Evolutionary conservation across 2,888 invertebrate species (phyloP), one percentile per base, ranked within the genome.

Genomic region (Lacanobia oleracea): DNA sequence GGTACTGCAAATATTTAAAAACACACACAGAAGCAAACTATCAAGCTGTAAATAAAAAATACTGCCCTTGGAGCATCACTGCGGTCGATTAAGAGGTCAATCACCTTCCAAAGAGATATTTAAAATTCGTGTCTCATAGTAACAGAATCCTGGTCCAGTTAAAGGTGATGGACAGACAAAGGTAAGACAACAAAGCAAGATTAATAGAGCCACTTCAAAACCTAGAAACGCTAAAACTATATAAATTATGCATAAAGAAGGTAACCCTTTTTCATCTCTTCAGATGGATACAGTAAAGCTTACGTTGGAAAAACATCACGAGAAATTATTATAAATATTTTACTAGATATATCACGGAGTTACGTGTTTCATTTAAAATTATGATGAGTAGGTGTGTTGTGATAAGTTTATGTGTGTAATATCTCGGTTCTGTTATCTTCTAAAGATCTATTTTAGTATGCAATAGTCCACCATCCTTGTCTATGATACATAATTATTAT

Each of bases 151-250:
- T 45, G 9, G n/a, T 51, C 37, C 18, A 81, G 69, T 72, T 80
- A 66, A 71, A 62, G 12, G 66, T 76, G 75, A 74, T 75, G 67
- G 78, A 74, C 71, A 65, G 60, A 81, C 72, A 81, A 69, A 77
- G 59, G 76, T 75, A 81, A 78, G 81, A 84, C 82, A 86, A 83
- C 86, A 87, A 87, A 88, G 81, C 81, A 81, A 84, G 81, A 84
- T 85, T 84, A 85, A 88, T 85, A 86, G 83, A 77, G 67, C 76
- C 37, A 76, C 61, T 72, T 71, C 74, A 84, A 85, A 74, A 86
- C 81, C 85, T 87, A 83, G 72, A 83, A 77, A 67, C n/a, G 56
- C 61, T 78, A 70, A 83, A 83, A 81, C 73, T 79, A 81, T 72
- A 77, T 77, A 81, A 83, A 79, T 77, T 68, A 77, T 84, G 51